Evolutionary conservation across 2,888 invertebrate species (phyloP), one percentile per base, ranked within the genome.

Genomic region (Mantis religiosa): DNA sequence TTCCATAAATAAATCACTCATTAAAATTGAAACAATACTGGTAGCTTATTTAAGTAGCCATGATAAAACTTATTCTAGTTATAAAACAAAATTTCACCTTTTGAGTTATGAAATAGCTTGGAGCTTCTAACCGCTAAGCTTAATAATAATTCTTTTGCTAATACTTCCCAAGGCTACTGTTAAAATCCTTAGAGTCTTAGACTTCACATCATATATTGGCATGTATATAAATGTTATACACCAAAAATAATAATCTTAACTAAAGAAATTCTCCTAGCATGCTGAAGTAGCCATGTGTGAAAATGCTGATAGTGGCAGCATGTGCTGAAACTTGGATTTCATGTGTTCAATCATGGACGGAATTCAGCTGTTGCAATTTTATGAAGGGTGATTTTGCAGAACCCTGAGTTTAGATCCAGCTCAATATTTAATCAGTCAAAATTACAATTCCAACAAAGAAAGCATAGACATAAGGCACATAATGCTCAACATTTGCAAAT

Each of bases 401-500:
- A 87, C 87, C 87, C 87, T 87, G 87, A 87, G 87, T 86, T 89
- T 89, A 86, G 83, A 85, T 85, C 89, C 85, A 89, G 86, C 86
- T 89, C 86, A 86, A 83, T 86, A 71, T 88, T 89, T 89, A 89
- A 89, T 89, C 89, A 89, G 89, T 89, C 89, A 89, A 86, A 89
- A 89, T 89, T 89, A 89, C 89, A 89, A 86, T 82, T 89, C 88
- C 88, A 88, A 89, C 89, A 90, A 90, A 89, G 89, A 90, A 89
- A 88, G 89, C 88, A 90, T 89, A 85, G 90, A 91, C 91, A 91
- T 91, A 91, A 91, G 91, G 91, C 91, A 91, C 91, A 91, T 91
- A 91, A 91, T 91, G 91, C 91, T 91, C 91, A 91, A 87, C 87
- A 89, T 89, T 83, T 89, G 88, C 88, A 89, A 91, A 91, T 91